Conservation (phyloP, 30 jellyfish, hydroid and myxozoan species). For the Chrysaora quinquecirrha region DNA sequence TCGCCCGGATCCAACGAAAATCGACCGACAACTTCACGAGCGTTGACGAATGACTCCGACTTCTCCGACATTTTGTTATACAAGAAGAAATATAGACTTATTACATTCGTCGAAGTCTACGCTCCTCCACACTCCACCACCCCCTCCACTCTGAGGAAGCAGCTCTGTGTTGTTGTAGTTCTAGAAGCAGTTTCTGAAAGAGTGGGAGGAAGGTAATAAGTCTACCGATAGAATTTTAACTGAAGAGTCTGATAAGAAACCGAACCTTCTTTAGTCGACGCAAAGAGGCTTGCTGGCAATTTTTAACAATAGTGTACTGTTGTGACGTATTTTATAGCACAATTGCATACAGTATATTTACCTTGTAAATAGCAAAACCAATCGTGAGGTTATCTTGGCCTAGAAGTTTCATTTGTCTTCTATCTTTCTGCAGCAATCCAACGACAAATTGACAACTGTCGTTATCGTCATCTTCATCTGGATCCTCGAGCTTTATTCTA, state of each 20-base stretch:
- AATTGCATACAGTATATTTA: too few species aligned
- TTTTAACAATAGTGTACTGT: too few species aligned
- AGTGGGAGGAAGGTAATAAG: too few species aligned
- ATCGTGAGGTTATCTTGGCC: conserved; percentile 71
- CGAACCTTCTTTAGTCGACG: too few species aligned
- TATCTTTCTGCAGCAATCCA: conserved; percentile 66
- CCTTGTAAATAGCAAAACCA: conserved; percentile 84
- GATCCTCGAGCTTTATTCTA: conserved; percentile 72
- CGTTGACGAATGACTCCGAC: conserved; percentile 66
- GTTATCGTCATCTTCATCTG: conserved; percentile 65
- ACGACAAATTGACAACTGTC: conserved; percentile 68
- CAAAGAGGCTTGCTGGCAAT: too few species aligned
- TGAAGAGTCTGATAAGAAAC: too few species aligned
- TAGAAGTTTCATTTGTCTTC: conserved; percentile 57
- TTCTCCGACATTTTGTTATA: conserved; percentile 66
- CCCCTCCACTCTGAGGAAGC: too few species aligned
- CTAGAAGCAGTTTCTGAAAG: too few species aligned
- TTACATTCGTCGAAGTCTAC: background rate
- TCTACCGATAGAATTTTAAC: background rate
- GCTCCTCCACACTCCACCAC: background rate
- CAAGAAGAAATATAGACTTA: conserved; percentile 70
- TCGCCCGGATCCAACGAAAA: conserved; percentile 71
- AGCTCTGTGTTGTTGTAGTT: too few species aligned
- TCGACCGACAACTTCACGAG: conserved; percentile 78
- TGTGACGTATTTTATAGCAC: too few species aligned